Base-by-base conservation (phyloP, 2,888 invertebrate species). In the Papilio protenor region DNA sequence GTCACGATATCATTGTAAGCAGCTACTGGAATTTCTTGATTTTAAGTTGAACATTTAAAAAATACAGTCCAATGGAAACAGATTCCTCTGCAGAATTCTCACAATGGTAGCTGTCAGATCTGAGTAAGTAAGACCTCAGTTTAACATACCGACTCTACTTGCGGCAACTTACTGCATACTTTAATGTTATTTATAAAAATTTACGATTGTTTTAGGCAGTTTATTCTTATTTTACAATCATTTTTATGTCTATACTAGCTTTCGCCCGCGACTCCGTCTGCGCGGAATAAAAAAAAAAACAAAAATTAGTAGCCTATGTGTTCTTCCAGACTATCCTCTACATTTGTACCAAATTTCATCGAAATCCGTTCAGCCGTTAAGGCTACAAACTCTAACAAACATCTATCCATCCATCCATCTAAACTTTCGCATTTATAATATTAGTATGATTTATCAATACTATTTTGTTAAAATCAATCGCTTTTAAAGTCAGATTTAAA, bases 81-180 rank as follows among this genome's bases (percentile, higher is more conserved):
- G 47, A 66, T 18, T 73, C 70, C 77, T 69, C 78, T 80, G 83
- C 80, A 82, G 84, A 82, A 84, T 40, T 40, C 40, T 83, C 81
- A 86, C 81, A 87, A 85, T 86, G 84, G 85, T 70, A 80, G 86
- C 83, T 88, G 90, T 90, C 89, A 87, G 86, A 81, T 85, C 85
- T 87, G 85, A 76, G 83, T 85, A 88, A 90, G 87, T 89, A 87
- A 89, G 90, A 87, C 87, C 83, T 89, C 88, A 85, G 81, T 81
- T 85, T 84, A 85, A 89, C 86, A 80, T 78, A 78, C 73, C 47
- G 73, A 14, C 59, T 40, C 40, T 40, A 47, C 47, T 27, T 23
- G 12, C 23, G 18, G 69, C 64, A 49, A 64, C 33, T 6, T 64
- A 61, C 40, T 55, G 73, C 27, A 77, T 72, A 18, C 40, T 45